Percentiles rank a stretch among this genome's conserved stretches.
These are phyloP conservation scores for Chrysogorgia sp. DNA, from an alignment of 92 coral and sea anemone genomes.

Conservation along the genomic window DNA sequence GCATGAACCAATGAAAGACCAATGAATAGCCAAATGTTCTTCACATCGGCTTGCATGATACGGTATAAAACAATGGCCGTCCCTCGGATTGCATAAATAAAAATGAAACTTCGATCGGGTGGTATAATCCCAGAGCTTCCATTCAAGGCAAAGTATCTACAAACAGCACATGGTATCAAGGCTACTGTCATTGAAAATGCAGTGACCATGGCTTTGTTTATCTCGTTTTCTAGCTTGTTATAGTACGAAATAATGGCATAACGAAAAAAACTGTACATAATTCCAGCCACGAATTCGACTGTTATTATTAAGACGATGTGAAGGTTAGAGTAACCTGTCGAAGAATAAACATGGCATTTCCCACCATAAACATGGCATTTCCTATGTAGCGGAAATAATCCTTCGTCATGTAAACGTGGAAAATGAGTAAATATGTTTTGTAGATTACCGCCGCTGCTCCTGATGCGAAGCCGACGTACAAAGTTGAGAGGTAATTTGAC, in stretches of 20 bases:
- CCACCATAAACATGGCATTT: no score
- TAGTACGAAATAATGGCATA: constrained; percentile 51
- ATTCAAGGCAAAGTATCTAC: constrained; percentile 2
- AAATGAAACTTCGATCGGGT: constrained; percentile 59
- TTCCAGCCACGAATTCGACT: no score
- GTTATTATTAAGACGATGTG: no score
- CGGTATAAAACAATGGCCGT: constrained; percentile 60
- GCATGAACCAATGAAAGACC: constrained; percentile 71
- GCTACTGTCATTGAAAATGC: constrained; percentile 30
- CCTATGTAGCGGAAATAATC: no score
- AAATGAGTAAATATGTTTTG: no score
- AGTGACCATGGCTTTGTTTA: constrained; percentile 44
- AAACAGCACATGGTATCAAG: constrained; percentile 10
- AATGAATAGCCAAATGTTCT: constrained; percentile 49
- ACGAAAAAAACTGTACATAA: no score
- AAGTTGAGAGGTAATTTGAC: no score
- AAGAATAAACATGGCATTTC: no score
- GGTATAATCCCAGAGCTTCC: constrained; percentile 49
- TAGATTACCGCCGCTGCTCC: no score
- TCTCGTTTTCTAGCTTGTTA: constrained; percentile 38
- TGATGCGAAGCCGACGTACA: no score
- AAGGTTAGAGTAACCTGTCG: no score
- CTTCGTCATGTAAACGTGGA: no score
- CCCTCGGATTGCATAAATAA: constrained; percentile 49
- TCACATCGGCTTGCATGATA: constrained; percentile 71